Conservation (phyloP, 2,113 vertebrate genomes). For the Pogonocichla stellata region DNA sequence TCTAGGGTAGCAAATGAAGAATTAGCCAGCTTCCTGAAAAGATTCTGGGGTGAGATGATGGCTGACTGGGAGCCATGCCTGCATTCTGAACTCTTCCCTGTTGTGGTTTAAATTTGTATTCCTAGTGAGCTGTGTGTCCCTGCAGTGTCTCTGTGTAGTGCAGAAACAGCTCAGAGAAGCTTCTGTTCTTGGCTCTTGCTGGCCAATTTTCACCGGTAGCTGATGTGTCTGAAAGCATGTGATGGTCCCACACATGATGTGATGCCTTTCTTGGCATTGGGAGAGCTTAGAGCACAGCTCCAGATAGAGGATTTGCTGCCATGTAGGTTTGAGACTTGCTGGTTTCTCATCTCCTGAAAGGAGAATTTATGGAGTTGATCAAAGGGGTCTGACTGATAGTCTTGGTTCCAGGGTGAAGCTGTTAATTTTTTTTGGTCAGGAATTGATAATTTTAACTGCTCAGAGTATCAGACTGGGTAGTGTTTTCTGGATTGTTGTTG, state of each 20-base stretch:
- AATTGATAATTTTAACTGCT: not conserved
- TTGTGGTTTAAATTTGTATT: not conserved
- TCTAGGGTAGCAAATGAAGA: not conserved
- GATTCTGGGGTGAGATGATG: not conserved
- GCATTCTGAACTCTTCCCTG: not conserved
- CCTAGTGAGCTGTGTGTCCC: not conserved
- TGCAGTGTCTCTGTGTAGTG: not conserved
- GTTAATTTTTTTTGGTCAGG: not conserved
- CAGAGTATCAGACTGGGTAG: not conserved
- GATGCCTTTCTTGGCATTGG: not conserved
- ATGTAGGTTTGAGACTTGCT: not conserved
- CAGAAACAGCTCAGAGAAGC: not conserved
- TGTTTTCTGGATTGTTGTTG: not conserved
- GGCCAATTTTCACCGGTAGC: not conserved
- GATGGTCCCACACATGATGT: not conserved
- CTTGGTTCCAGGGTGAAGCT: not conserved
- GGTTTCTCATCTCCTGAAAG: not conserved
- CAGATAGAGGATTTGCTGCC: not conserved
- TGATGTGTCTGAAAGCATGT: not conserved
- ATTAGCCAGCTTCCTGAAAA: not conserved
- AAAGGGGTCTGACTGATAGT: not conserved
- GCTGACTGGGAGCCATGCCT: not conserved
- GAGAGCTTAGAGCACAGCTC: not conserved
- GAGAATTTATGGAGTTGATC: not conserved
- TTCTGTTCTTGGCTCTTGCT: not conserved